Conservation (phyloP, 2,113 vertebrate genomes). For the Nothobranchius kuhntae region DNA sequence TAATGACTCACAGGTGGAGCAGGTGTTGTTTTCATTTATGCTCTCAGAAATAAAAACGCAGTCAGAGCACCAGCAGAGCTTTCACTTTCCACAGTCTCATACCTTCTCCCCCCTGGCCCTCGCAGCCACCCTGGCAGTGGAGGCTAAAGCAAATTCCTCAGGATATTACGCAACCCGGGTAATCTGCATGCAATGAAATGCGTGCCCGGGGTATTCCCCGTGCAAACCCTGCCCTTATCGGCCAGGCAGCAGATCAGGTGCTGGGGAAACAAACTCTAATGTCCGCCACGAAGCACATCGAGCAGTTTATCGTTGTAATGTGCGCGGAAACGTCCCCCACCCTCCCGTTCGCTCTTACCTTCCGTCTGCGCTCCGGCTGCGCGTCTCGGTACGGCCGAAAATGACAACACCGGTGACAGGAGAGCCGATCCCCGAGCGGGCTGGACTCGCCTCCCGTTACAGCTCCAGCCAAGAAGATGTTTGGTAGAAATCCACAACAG, state of each 20-base stretch:
- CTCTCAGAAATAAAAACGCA: neutral
- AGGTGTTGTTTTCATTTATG: too few species aligned
- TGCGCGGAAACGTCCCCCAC: constrained; percentile 24
- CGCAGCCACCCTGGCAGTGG: constrained; percentile 41
- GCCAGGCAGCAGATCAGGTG: constrained; percentile 38
- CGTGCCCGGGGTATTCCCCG: constrained; percentile 76
- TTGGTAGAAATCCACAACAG: constrained; percentile 51
- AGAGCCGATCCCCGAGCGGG: constrained; percentile 38
- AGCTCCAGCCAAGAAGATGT: constrained; percentile 8
- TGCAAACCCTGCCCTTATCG: constrained; percentile 51
- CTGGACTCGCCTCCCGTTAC: constrained; percentile 33
- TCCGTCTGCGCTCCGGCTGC: constrained; percentile 34
- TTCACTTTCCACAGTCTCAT: constrained; percentile 24
- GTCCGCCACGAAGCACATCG: constrained; percentile 18
- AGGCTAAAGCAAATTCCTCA: constrained; percentile 68
- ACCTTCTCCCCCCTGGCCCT: constrained; percentile 16
- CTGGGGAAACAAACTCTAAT: constrained; percentile 16
- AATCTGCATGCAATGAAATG: constrained; percentile 68
- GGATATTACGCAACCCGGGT: constrained; percentile 74
- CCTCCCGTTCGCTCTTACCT: constrained; percentile 34
- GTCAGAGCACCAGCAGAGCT: constrained; percentile 14
- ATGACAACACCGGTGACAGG: constrained; percentile 65
- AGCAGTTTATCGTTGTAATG: constrained; percentile 15
- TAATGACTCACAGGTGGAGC: too few species aligned
- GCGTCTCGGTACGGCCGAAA: constrained; percentile 34